Conservation (phyloP, 1,140 invertebrate genomes). For the Thereuonema tuberculata region DNA sequence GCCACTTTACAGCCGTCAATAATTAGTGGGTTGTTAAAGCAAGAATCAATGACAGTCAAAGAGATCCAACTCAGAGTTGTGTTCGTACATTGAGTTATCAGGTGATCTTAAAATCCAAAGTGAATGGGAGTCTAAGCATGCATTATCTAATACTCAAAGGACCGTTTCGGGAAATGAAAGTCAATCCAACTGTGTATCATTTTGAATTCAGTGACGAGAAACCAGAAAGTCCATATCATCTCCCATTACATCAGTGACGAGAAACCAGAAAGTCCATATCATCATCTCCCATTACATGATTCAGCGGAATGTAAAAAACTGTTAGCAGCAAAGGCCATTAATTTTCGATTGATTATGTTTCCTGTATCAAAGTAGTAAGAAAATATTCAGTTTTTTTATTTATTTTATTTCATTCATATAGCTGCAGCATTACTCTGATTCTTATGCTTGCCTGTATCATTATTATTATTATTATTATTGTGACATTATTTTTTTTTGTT, state of each 20-base stretch:
- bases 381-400: too few relatives aligned
- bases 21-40: constrained; percentile 92
- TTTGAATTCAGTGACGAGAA: constrained; percentile 69
- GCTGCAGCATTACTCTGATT: too few relatives aligned
- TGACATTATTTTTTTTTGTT: too few relatives aligned
- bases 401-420: too few relatives aligned
- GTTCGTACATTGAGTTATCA: constrained; percentile 76
- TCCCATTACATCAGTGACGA: constrained; percentile 62
- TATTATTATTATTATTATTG: too few relatives aligned
- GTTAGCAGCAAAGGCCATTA: constrained; percentile 76
- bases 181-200: constrained; percentile 60
- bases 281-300: constrained; percentile 61
- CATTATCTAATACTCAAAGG: constrained; percentile 73
- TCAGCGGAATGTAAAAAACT: constrained; percentile 78
- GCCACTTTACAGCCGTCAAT: constrained; percentile 79
- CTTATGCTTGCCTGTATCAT: too few relatives aligned
- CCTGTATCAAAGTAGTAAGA: constrained; percentile 18
- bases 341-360: constrained; percentile 51
- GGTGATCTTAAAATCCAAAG: constrained; percentile 42
- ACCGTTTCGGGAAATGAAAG: constrained; percentile 75
- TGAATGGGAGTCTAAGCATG: constrained; percentile 44
- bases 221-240: constrained; percentile 60
- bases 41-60: constrained; percentile 74
- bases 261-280: constrained; percentile 63
- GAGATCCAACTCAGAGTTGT: constrained; percentile 75